Percentiles rank a stretch among this genome's conserved stretches.
These are phyloP conservation scores for Gallinago undulata DNA, from an alignment of 2,113 vertebrate species.

Conservation along the genomic window DNA sequence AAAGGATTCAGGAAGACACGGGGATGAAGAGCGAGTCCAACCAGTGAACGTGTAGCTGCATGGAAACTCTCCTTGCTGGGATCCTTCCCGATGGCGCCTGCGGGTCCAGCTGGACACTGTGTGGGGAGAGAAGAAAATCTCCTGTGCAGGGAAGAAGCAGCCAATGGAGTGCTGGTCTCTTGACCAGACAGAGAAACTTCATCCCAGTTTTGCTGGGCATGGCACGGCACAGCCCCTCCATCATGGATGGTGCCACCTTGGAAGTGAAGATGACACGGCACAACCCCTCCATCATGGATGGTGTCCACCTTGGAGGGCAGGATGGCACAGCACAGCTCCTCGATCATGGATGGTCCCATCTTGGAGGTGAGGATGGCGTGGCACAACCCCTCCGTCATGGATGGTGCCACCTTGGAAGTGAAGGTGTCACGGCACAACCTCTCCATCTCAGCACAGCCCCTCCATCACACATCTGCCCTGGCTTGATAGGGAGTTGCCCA, in stretches of 20 bases:
- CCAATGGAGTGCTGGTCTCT: fast-evolving
- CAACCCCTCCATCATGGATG: background rate
- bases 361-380: background rate
- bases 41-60: fast-evolving
- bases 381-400: background rate
- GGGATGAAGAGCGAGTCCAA: background rate
- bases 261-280: background rate
- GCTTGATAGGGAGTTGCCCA: background rate
- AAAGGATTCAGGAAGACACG: fast-evolving
- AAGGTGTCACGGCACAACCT: background rate
- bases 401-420: background rate
- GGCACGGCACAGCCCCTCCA: background rate
- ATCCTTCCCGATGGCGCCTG: fast-evolving
- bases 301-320: background rate
- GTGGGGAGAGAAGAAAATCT: background rate
- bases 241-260: background rate
- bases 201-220: too few relatives aligned
- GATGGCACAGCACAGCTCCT: background rate
- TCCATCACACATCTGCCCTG: background rate
- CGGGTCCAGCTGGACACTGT: fast-evolving
- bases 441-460: fast-evolving
- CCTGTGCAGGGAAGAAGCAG: background rate
- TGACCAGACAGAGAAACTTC: background rate
- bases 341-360: background rate
- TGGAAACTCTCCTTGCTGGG: fast-evolving